Percentiles rank a stretch among this genome's conserved stretches.
phyloP scores from a whole-genome alignment of 1,140 invertebrate species.

The Bombus waltoni region DNA sequence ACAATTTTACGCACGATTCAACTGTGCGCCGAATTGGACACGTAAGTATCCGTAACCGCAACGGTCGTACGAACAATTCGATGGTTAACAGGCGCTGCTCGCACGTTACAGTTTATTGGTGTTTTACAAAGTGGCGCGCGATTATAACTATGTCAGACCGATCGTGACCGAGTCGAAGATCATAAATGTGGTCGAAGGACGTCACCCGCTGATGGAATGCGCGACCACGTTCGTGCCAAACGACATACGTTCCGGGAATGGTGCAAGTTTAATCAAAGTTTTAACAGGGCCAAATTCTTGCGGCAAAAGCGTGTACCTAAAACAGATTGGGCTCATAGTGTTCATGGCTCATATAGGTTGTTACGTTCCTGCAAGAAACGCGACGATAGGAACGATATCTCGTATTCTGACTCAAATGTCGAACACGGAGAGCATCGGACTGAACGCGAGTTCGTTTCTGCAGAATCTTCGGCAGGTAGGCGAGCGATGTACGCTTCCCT shows the following conservation, averaged over 20 bases:
- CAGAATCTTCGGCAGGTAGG: constrained; percentile 91
- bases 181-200: constrained; percentile 87
- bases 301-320: constrained; percentile 96
- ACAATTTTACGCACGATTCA: constrained; percentile 86
- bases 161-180: constrained; percentile 83
- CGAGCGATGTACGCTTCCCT: neutral
- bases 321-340: constrained; percentile 90
- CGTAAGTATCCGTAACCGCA: constrained; percentile 80
- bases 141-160: constrained; percentile 89
- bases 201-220: constrained; percentile 91
- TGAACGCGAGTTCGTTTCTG: constrained; percentile 92
- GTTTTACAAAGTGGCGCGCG: constrained; percentile 87
- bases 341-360: constrained; percentile 95
- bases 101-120: constrained; percentile 86
- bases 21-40: constrained; percentile 88
- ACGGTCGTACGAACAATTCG: neutral
- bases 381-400: constrained; percentile 87
- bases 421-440: constrained; percentile 89
- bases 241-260: constrained; percentile 84
- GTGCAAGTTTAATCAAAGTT: constrained; percentile 87
- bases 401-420: constrained; percentile 90
- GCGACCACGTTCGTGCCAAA: constrained; percentile 89
- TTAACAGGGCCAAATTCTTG: constrained; percentile 95
- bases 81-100: neutral
- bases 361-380: constrained; percentile 92